These are phyloP conservation scores for Pterocles gutturalis DNA, from an alignment of 2,113 vertebrate species.

Conservation along the genomic window DNA sequence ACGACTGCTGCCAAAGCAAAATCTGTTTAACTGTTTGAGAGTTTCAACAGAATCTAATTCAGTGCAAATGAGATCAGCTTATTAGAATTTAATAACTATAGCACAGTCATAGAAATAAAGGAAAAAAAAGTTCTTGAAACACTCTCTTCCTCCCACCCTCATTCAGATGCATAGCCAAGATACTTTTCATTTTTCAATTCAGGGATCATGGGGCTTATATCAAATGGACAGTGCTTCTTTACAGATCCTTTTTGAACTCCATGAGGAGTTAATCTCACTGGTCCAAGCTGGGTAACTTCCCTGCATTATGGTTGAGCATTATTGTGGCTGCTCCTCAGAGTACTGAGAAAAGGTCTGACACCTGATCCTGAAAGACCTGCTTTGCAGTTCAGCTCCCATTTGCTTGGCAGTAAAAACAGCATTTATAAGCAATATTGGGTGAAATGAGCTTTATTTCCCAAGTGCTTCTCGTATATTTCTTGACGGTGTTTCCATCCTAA, in stretches of 20 bases:
- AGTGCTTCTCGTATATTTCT: background rate
- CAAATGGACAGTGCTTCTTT: slow-evolving; percentile 16
- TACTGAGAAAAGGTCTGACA: background rate
- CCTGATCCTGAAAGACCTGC: background rate
- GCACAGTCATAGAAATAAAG: background rate
- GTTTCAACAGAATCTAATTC: slow-evolving; percentile 15
- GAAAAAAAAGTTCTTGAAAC: background rate
- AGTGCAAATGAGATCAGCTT: slow-evolving; percentile 43
- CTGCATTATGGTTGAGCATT: background rate
- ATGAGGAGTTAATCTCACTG: background rate
- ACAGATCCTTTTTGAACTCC: background rate
- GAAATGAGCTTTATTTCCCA: background rate
- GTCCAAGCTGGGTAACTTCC: background rate
- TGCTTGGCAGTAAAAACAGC: background rate
- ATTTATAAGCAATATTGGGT: background rate
- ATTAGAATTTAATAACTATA: slow-evolving; percentile 47
- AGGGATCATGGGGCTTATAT: slow-evolving; percentile 16
- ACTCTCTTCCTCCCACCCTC: background rate
- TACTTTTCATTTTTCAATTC: slow-evolving; percentile 48
- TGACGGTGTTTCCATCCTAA: background rate
- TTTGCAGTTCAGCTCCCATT: background rate
- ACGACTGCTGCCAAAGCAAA: slow-evolving; percentile 22
- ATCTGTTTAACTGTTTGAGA: slow-evolving; percentile 44
- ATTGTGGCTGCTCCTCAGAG: background rate
- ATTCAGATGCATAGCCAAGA: slow-evolving; percentile 41